phyloP scores from a whole-genome alignment of 2,888 invertebrate species.

The Callosobruchus maculatus region DNA sequence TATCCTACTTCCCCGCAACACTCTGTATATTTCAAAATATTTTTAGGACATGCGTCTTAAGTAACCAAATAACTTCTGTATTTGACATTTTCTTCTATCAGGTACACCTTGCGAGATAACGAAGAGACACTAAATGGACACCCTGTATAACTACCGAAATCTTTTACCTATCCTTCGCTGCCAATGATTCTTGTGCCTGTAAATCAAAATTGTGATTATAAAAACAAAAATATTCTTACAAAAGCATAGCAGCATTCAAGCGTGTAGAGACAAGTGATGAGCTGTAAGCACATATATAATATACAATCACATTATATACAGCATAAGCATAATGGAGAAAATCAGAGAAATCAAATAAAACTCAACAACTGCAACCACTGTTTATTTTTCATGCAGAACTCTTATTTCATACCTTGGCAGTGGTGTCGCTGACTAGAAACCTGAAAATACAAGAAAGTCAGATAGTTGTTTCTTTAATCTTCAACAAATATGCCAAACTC shows the following conservation, averaged over 20 bases:
- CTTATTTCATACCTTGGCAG: neutral
- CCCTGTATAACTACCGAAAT: neutral
- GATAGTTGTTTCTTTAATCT: too few relatives aligned
- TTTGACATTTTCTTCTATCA: too few relatives aligned
- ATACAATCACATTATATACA: neutral
- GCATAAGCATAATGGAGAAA: neutral
- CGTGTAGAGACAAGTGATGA: neutral
- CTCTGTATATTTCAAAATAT: too few relatives aligned
- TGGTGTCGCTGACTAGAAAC: neutral
- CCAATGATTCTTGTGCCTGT: conserved; percentile 14
- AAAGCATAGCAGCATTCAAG: neutral
- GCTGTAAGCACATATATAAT: neutral
- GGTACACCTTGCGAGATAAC: too few relatives aligned
- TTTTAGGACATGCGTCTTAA: too few relatives aligned
- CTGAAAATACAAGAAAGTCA: neutral
- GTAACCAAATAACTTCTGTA: too few relatives aligned
- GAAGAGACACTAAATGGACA: too few relatives aligned
- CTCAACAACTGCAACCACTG: too few relatives aligned
- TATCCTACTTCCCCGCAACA: too few relatives aligned
- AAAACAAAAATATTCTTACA: neutral
- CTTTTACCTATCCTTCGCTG: conserved; percentile 33
- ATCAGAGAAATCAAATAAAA: neutral
- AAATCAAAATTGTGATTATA: conserved; percentile 7
- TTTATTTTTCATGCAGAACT: neutral
- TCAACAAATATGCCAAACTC: too few relatives aligned